Base-by-base conservation (phyloP, 1,140 invertebrate genomes). In the Pachypeltis micranthus region DNA sequence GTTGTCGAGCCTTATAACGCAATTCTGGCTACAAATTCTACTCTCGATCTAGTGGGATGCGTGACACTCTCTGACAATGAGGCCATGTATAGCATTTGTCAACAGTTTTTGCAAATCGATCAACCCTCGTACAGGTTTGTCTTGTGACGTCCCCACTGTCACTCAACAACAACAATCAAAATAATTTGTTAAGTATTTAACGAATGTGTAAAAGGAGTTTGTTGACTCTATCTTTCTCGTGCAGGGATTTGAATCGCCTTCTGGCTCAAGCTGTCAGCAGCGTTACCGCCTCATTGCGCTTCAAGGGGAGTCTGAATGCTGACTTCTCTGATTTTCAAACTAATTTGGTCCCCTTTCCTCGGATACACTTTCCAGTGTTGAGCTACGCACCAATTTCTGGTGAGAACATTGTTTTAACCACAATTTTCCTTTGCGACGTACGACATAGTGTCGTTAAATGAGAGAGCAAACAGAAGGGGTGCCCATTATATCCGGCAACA, bases 11-110 rank as follows among this genome's bases (percentile, higher is more conserved):
- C 90, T 0, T 93, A 93, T 77, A 93, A 91, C 72, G 83, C 85
- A 1, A 80, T 91, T 63, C 74, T 91, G 21, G 86, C 85, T 19
- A 90, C 87, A 0, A 86, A 89, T 70, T 83, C 83, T 2, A 88
- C 85, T 23, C 75, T 90, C 63, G 82, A 86, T 63, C 83, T 88
- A 68, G 86, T 84, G 2, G 86, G 88, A 73, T 90, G 87, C 70
- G 83, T 85, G 2, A 90, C 91, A 69, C 86, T 90, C 79, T 85
- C 90, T n/a, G 88, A 92, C 76, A 87, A 91, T 70, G 88, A 91
- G 70, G 89, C 88, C 57, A 90, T 92, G 65, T 87, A 86, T 69
- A 82, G 87, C 67, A 85, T 87, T 68, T 87, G 85, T 70, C 72
- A 63, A 0, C 60, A 61, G 2, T 63, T 58, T 51, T 62, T 69